Conservation (phyloP, 2,888 invertebrate genomes). For the Cosmia pyralina region DNA sequence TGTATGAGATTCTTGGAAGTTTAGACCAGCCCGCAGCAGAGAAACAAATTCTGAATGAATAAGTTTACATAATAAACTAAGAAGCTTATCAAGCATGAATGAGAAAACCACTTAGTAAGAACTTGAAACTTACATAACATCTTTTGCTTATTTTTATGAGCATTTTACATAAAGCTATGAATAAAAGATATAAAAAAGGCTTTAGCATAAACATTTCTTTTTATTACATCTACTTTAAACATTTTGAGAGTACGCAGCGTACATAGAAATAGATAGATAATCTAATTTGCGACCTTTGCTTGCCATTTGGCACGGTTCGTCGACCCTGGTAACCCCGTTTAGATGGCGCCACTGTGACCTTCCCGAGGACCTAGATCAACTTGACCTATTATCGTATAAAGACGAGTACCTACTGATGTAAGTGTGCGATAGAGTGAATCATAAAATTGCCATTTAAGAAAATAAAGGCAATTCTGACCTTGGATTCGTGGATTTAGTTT, state of each 20-base stretch:
- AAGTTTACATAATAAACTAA: constrained; percentile 45
- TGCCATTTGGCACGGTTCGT: constrained; percentile 62
- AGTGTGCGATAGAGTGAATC: constrained; percentile 19
- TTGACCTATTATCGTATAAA: constrained; percentile 64
- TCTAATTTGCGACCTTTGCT: constrained; percentile 63
- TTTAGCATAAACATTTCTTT: constrained; percentile 42
- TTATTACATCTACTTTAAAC: constrained; percentile 31
- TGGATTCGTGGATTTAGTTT: constrained; percentile 10
- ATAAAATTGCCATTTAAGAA: constrained; percentile 36
- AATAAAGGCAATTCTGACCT: constrained; percentile 11
- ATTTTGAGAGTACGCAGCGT: constrained; percentile 19
- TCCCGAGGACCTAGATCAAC: constrained; percentile 58
- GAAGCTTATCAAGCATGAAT: constrained; percentile 42
- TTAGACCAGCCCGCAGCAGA: constrained; percentile 9
- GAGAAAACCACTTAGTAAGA: constrained; percentile 35
- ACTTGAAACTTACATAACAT: constrained; percentile 30
- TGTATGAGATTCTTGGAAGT: constrained; percentile 5
- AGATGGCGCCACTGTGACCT: constrained; percentile 71
- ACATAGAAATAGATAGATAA: constrained; percentile 41
- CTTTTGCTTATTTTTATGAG: constrained; percentile 35
- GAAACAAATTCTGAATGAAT: constrained; percentile 36
- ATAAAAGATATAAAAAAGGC: constrained; percentile 26
- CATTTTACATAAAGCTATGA: constrained; percentile 36
- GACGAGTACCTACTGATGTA: constrained; percentile 30
- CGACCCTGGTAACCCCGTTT: constrained; percentile 63